Evolutionary conservation across 2,113 vertebrate genomes (phyloP).

Genomic region (Odontophorus gujanensis): DNA sequence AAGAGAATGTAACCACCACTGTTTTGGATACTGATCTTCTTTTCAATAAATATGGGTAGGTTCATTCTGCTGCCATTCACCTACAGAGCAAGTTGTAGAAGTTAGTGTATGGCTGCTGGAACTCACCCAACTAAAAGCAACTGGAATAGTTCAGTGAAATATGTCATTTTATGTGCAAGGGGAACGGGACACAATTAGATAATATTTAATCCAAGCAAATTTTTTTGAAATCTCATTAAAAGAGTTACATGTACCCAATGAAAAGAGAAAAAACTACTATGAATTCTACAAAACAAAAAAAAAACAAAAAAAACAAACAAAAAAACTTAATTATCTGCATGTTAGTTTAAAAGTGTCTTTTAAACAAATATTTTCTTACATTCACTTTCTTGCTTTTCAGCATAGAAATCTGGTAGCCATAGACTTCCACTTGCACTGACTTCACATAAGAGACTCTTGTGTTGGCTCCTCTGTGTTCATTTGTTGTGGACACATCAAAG

Average conservation of each 20-base stretch:
- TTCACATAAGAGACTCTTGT: slow-evolving; percentile 86
- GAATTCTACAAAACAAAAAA: neutral
- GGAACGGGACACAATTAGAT: neutral
- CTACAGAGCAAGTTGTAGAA: slow-evolving; percentile 37
- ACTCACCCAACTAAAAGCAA: neutral
- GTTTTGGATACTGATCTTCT: slow-evolving; percentile 75
- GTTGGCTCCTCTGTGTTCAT: slow-evolving; percentile 85
- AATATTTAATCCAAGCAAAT: neutral
- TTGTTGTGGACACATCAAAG: slow-evolving; percentile 86
- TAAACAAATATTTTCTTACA: slow-evolving; percentile 68
- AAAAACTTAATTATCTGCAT: neutral
- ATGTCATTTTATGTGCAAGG: neutral
- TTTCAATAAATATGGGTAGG: slow-evolving; percentile 76
- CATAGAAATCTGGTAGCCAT: slow-evolving; percentile 75
- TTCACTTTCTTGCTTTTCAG: slow-evolving; percentile 84
- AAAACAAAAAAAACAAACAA: too few relatives aligned
- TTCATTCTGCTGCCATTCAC: slow-evolving; percentile 79
- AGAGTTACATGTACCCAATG: neutral
- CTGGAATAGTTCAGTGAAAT: neutral
- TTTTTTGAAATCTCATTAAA: neutral
- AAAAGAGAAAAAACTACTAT: neutral
- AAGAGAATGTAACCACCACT: slow-evolving; percentile 87
- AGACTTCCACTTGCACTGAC: slow-evolving; percentile 80
- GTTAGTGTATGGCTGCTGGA: neutral
- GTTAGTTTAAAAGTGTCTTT: neutral